Evolutionary conservation across 2,888 invertebrate genomes (phyloP).

Genomic region (Habroteleia sp.): DNA sequence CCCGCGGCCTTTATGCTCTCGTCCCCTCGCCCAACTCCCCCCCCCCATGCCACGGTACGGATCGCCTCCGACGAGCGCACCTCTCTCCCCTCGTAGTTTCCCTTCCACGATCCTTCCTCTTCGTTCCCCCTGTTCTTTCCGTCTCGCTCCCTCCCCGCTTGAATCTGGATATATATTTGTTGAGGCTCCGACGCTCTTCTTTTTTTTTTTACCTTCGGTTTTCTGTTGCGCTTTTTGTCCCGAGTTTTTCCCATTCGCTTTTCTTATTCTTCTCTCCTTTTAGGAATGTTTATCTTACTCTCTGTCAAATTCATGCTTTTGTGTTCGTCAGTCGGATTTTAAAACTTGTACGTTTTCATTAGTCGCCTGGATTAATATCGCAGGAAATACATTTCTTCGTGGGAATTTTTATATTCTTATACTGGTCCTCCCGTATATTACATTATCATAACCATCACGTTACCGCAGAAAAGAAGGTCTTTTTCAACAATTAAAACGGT

Average conservation of each 20-base stretch:
- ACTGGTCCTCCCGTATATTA: no score
- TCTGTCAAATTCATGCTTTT: constrained; percentile 26
- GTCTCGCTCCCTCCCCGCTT: constrained; percentile 9
- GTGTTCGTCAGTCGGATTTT: constrained; percentile 19
- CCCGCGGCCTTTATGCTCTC: constrained; percentile 82
- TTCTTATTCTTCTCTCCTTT: constrained; percentile 4
- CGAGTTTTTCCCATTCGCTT: constrained; percentile 15
- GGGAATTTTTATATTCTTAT: no score
- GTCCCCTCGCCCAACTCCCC: constrained; percentile 81
- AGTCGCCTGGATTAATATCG: constrained; percentile 5
- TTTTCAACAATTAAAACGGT: no score
- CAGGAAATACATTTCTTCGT: background rate
- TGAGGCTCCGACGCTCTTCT: no score
- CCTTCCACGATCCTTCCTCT: constrained; percentile 43
- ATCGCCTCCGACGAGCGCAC: constrained; percentile 75
- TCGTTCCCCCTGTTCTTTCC: constrained; percentile 5
- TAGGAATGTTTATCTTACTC: constrained; percentile 26
- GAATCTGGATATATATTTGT: constrained; percentile 59
- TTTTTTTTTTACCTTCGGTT: constrained; percentile 40
- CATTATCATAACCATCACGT: no score
- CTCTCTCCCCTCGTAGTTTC: constrained; percentile 56
- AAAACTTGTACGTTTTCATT: constrained; percentile 21
- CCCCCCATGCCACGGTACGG: constrained; percentile 69
- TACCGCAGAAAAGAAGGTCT: no score
- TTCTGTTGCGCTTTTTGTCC: constrained; percentile 25